Evolutionary conservation across 1,140 invertebrate genomes (phyloP).

Genomic region (Brachionus plicatilis): DNA sequence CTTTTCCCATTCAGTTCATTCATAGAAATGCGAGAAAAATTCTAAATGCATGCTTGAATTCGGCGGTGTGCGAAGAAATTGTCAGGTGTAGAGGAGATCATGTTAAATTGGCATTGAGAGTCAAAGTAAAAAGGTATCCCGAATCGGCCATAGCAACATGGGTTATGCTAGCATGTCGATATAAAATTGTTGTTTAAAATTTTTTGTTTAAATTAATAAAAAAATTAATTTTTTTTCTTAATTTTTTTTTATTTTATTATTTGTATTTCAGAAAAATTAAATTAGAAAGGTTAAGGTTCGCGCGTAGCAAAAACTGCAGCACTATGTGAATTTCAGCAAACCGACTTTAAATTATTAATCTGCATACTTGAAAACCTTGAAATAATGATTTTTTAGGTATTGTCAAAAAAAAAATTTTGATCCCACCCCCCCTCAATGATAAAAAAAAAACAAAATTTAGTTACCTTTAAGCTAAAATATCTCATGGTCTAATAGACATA

Average conservation of each 20-base stretch:
- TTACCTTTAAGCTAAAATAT: too few species aligned
- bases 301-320: too few species aligned
- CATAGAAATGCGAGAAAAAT: constrained; percentile 52
- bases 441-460: too few species aligned
- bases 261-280: too few species aligned
- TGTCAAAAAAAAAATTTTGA: too few species aligned
- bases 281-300: too few species aligned
- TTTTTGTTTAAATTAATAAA: not conserved
- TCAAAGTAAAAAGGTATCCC: constrained; percentile 51
- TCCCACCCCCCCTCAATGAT: too few species aligned
- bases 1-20: constrained; percentile 55
- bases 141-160: constrained; percentile 53
- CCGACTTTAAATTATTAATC: too few species aligned
- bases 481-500: too few species aligned
- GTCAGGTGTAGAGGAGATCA: constrained; percentile 54
- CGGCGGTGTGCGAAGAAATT: constrained; percentile 52
- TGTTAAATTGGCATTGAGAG: constrained; percentile 51
- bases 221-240: not conserved
- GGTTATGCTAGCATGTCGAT: constrained; percentile 50
- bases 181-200: constrained; percentile 31
- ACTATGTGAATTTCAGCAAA: too few species aligned
- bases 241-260: not conserved
- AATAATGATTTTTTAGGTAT: too few species aligned
- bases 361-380: too few species aligned
- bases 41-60: constrained; percentile 52